Percentiles rank a stretch among this genome's conserved stretches.
Evolutionary conservation across 2,888 invertebrate genomes (phyloP).

Genomic region (Plebejus argus): DNA sequence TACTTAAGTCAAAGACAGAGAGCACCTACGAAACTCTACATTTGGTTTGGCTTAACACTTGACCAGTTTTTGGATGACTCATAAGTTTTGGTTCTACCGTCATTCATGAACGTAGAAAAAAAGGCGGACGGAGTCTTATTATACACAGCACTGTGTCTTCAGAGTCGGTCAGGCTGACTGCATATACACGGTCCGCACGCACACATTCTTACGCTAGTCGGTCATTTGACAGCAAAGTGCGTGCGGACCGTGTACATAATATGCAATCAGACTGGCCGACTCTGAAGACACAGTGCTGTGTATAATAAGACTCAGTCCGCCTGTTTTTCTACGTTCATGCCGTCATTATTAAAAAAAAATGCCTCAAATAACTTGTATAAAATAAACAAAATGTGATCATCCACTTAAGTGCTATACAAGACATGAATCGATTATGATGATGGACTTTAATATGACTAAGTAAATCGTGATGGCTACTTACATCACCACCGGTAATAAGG

Average conservation of each 20-base stretch:
- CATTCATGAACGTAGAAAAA: too few relatives aligned
- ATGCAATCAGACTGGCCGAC: too few relatives aligned
- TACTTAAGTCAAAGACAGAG: background rate
- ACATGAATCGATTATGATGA: slow-evolving; percentile 4
- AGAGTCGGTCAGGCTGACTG: too few relatives aligned
- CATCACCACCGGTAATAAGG: slow-evolving; percentile 18
- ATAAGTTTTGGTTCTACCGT: background rate
- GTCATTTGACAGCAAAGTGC: too few relatives aligned
- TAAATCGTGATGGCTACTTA: background rate
- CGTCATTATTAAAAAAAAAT: background rate
- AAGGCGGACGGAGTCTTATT: too few relatives aligned
- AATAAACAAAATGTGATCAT: slow-evolving; percentile 13
- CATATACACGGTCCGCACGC: too few relatives aligned
- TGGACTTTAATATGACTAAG: slow-evolving; percentile 25
- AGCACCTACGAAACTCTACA: background rate
- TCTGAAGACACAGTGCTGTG: too few relatives aligned
- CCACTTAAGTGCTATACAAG: background rate
- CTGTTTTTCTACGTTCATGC: too few relatives aligned
- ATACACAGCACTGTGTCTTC: too few relatives aligned
- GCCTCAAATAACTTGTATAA: background rate
- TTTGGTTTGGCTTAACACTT: background rate
- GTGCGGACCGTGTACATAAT: too few relatives aligned
- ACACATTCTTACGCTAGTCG: too few relatives aligned
- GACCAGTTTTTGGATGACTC: background rate
- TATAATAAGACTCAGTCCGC: too few relatives aligned